A percentile compares a stretch with the other conserved stretches of the same genome.
Conservation (phyloP, 2,888 invertebrate species). For the Nephrocerus scutellatus region DNA sequence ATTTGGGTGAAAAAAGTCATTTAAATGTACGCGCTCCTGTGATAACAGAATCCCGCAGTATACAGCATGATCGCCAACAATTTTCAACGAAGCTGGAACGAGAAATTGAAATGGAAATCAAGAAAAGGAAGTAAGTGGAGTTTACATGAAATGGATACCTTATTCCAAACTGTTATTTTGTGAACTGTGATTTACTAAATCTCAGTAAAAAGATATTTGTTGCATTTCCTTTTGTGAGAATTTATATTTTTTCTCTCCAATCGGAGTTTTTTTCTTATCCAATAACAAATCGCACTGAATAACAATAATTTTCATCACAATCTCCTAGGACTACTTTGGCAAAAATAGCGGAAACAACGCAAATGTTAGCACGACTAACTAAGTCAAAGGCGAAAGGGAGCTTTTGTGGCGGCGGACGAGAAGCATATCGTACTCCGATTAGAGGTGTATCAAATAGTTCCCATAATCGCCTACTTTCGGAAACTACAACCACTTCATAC, state of each 20-base stretch:
- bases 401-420: slow-evolving; percentile 4
- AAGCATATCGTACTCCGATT: slow-evolving; percentile 8
- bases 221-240: too few species aligned
- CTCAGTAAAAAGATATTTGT: too few species aligned
- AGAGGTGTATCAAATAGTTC: neutral
- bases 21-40: neutral
- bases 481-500: too few species aligned
- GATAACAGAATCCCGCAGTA: neutral
- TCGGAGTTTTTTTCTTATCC: neutral
- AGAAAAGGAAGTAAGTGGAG: too few species aligned
- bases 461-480: too few species aligned
- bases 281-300: neutral
- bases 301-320: neutral
- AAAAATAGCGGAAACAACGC: slow-evolving; percentile 36
- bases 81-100: too few species aligned
- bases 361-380: slow-evolving; percentile 31
- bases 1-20: slow-evolving; percentile 8
- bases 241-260: neutral
- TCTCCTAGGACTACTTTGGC: slow-evolving; percentile 30
- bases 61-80: too few species aligned
- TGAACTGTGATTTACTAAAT: neutral
- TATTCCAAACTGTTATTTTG: neutral
- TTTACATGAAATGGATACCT: too few species aligned
- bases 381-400: slow-evolving; percentile 17
- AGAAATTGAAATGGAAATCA: too few species aligned